Percentiles rank a stretch among this genome's conserved stretches.
Conservation (phyloP, 2,113 vertebrate species). For the Microtus richardsoni region DNA sequence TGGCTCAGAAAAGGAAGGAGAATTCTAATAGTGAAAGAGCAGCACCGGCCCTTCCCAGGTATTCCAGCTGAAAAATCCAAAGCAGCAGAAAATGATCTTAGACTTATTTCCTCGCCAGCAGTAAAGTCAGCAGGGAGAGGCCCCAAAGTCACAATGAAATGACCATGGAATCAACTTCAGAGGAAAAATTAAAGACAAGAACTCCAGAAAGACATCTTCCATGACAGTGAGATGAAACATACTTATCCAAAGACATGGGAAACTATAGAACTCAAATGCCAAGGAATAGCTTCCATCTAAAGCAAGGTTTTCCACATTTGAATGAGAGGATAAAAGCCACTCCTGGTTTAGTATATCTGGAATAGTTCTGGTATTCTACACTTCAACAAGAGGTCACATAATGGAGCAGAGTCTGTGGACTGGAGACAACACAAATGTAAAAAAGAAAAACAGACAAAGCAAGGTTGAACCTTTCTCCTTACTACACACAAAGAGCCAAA, state of each 20-base stretch:
- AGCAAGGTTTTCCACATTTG: background rate
- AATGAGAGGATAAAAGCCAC: background rate
- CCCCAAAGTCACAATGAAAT: background rate
- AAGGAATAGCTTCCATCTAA: background rate
- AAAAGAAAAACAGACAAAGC: background rate
- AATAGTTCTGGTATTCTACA: background rate
- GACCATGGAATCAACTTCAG: slow-evolving; percentile 9
- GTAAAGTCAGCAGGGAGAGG: background rate
- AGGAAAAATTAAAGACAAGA: slow-evolving; percentile 21
- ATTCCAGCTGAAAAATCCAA: slow-evolving; percentile 26
- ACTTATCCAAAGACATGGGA: background rate
- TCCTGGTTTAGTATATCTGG: background rate
- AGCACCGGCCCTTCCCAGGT: background rate
- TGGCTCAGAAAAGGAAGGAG: slow-evolving; percentile 54
- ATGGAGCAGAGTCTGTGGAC: background rate
- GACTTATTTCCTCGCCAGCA: slow-evolving; percentile 24
- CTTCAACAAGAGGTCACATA: background rate
- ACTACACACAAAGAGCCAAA: background rate
- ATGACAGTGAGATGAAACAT: background rate
- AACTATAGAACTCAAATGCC: background rate
- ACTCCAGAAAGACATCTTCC: background rate
- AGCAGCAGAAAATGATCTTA: slow-evolving; percentile 8
- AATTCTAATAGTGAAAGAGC: slow-evolving; percentile 43
- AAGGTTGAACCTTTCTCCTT: background rate
- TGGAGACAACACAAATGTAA: background rate